Conservation (phyloP, 2,797 vertebrate genomes). For the Strix occidentalis region DNA sequence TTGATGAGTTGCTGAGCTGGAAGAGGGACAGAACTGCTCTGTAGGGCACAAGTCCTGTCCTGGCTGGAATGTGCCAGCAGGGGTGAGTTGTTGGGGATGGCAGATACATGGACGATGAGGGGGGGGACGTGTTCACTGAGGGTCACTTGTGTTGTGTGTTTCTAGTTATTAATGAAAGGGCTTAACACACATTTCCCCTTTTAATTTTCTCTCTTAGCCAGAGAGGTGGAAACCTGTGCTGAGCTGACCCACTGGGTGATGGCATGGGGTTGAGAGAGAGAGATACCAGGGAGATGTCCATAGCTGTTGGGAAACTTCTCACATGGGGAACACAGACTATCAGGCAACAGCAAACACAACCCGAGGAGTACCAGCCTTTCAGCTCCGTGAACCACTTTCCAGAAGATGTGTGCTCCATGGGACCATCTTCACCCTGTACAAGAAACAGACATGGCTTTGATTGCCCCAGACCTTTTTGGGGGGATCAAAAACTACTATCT, state of each 20-base stretch:
- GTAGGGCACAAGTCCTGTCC: neutral
- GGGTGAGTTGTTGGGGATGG: neutral
- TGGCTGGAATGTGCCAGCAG: neutral
- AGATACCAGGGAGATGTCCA: neutral
- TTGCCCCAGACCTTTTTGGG: neutral
- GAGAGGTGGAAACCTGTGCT: neutral
- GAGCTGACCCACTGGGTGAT: neutral
- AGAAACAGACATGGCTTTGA: neutral
- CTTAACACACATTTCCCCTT: neutral
- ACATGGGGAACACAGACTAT: neutral
- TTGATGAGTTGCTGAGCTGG: neutral
- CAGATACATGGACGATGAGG: neutral
- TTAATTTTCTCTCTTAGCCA: neutral
- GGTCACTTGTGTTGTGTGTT: neutral
- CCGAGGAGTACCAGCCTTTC: neutral
- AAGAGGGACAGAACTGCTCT: slow-evolving; percentile 8
- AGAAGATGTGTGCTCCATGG: neutral
- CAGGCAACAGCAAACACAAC: neutral
- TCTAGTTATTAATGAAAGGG: neutral
- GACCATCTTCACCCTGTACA: neutral
- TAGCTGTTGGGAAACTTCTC: neutral
- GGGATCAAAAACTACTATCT: neutral
- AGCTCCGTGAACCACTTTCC: neutral
- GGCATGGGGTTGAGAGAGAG: neutral
- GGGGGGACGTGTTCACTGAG: neutral